Evolutionary conservation across 2,113 vertebrate species (phyloP).

Genomic region (Crotalus horridus): DNA sequence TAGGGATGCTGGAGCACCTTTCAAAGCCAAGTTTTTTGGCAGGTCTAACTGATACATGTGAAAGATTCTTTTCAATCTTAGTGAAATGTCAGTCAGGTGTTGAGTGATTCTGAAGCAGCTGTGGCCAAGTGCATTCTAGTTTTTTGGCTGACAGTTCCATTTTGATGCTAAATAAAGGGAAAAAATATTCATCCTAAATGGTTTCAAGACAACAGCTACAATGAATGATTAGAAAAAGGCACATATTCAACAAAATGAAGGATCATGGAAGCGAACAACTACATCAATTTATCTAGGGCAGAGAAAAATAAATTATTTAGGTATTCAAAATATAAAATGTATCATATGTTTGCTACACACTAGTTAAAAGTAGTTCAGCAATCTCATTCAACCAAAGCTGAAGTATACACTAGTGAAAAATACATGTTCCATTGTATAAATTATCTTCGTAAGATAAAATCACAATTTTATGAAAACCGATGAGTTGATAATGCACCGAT

Average conservation of each 20-base stretch:
- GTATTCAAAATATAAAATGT: neutral
- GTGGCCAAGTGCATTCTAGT: neutral
- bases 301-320: slow-evolving; percentile 16
- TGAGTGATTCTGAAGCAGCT: slow-evolving; percentile 13
- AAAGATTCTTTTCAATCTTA: slow-evolving; percentile 22
- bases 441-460: slow-evolving; percentile 27
- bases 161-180: neutral
- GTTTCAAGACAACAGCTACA: neutral
- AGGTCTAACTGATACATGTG: slow-evolving; percentile 1
- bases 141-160: neutral
- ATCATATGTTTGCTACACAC: neutral
- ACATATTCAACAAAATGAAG: neutral
- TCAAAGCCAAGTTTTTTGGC: slow-evolving; percentile 17
- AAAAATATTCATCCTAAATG: slow-evolving; percentile 10
- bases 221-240: slow-evolving; percentile 3
- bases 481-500: slow-evolving; percentile 26
- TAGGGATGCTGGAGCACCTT: neutral
- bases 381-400: neutral
- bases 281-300: neutral
- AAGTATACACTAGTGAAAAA: slow-evolving; percentile 2
- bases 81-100: slow-evolving; percentile 3
- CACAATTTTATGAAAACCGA: neutral
- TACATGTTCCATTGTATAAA: neutral
- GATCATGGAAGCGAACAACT: neutral
- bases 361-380: neutral